These are phyloP conservation scores for Lordiphosa collinella DNA, from an alignment of 1,140 invertebrate species.

Conservation along the genomic window DNA sequence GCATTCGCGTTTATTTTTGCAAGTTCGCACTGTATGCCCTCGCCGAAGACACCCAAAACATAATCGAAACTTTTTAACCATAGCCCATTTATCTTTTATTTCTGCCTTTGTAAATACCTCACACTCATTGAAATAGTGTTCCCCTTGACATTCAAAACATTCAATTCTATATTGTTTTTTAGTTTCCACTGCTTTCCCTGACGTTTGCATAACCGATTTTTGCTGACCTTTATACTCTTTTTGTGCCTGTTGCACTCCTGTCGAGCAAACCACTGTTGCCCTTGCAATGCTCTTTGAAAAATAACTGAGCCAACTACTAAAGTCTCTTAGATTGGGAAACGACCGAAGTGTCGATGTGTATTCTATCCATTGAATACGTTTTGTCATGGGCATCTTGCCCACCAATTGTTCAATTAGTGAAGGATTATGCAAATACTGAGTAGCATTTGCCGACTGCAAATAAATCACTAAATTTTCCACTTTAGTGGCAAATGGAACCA, in stretches of 20 bases:
- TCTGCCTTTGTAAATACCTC: background rate
- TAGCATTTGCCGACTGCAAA: slow-evolving; percentile 1
- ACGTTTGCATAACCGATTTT: background rate
- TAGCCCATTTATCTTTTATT: background rate
- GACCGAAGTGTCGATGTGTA: background rate
- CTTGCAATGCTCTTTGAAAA: background rate
- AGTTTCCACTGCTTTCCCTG: background rate
- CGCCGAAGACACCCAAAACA: background rate
- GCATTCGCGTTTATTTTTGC: background rate
- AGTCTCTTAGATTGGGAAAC: slow-evolving; percentile 5
- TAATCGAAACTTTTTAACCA: background rate
- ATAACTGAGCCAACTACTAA: slow-evolving; percentile 1
- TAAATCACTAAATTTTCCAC: background rate
- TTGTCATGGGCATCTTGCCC: slow-evolving; percentile 1
- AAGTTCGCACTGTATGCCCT: background rate
- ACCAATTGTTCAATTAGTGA: slow-evolving; percentile 1
- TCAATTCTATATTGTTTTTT: background rate
- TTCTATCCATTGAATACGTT: slow-evolving; percentile 9
- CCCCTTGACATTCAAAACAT: background rate
- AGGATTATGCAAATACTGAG: slow-evolving; percentile 1
- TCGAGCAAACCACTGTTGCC: background rate
- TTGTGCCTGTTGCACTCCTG: no score
- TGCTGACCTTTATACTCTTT: background rate
- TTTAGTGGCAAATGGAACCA: background rate
- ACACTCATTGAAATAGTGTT: background rate